phyloP scores from a whole-genome alignment of 1,140 invertebrate genomes.

The Euglossa dilemma region DNA sequence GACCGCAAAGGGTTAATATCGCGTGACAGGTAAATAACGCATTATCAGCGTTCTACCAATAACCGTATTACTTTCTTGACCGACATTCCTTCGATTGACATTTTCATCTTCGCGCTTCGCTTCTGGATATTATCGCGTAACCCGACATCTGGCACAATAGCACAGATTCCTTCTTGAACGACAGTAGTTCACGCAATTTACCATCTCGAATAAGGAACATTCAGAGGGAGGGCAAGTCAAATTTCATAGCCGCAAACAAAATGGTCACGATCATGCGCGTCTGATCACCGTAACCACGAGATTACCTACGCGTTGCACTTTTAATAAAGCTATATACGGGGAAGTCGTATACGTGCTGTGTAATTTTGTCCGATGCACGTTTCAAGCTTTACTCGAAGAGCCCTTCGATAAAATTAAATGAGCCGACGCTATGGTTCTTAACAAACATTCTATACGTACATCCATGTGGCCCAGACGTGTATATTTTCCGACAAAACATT shows the following conservation, averaged over 20 bases:
- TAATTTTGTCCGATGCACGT: slow-evolving; percentile 11
- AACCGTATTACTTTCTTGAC: slow-evolving; percentile 27
- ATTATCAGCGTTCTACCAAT: neutral
- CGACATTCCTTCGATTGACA: slow-evolving; percentile 13
- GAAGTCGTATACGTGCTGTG: too few species aligned
- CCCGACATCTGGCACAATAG: neutral
- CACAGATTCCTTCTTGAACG: slow-evolving; percentile 21
- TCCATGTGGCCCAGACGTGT: neutral
- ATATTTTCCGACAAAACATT: neutral
- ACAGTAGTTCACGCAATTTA: slow-evolving; percentile 4
- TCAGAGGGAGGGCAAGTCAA: neutral
- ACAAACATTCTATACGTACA: neutral
- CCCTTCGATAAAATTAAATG: neutral
- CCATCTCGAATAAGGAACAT: neutral
- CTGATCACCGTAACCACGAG: neutral
- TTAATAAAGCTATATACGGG: neutral
- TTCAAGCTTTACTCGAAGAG: too few species aligned
- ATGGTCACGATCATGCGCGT: neutral
- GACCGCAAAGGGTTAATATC: too few species aligned
- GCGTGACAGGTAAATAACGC: neutral
- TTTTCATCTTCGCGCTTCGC: neutral
- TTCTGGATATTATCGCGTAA: neutral
- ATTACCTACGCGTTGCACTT: slow-evolving; percentile 7
- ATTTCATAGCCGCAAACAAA: neutral
- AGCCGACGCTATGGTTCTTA: neutral